Conservation (phyloP, 2,797 vertebrate genomes). For the Erpetoichthys calabaricus region DNA sequence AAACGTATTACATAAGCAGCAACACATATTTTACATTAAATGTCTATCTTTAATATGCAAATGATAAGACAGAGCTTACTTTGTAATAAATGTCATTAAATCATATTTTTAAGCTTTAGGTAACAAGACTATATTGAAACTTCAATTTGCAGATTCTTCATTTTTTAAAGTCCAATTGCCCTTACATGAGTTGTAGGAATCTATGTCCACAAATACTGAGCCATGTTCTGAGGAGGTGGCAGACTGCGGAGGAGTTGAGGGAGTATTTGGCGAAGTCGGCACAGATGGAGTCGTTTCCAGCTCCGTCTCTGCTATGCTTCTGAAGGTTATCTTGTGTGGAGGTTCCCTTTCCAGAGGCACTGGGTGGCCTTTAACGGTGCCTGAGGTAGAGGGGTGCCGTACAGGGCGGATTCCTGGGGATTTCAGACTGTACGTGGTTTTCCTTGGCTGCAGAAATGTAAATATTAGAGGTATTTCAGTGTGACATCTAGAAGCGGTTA, state of each 20-base stretch:
- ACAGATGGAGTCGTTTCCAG: conserved; percentile 56
- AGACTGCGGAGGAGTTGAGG: conserved; percentile 73
- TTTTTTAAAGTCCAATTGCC: no score
- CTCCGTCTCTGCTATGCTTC: conserved; percentile 79
- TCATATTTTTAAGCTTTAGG: no score
- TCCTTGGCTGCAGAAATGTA: conserved; percentile 63
- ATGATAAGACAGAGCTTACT: no score
- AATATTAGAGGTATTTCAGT: not conserved
- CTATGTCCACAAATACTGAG: conserved; percentile 71
- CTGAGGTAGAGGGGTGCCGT: conserved; percentile 67
- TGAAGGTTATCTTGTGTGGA: conserved; percentile 86
- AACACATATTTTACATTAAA: no score
- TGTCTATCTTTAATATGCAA: no score
- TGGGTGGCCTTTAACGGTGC: conserved; percentile 73
- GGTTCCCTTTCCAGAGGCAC: conserved; percentile 84
- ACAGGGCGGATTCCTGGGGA: conserved; percentile 86
- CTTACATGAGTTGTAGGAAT: conserved; percentile 61
- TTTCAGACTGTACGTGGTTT: conserved; percentile 76
- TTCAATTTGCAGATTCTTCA: no score
- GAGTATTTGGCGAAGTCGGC: conserved; percentile 85
- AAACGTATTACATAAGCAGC: no score
- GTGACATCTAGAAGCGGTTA: no score
- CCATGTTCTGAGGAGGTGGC: conserved; percentile 77
- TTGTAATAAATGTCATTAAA: no score
- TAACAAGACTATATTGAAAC: no score